These are phyloP conservation scores for Axea sp. DNA, from an alignment of 2,888 invertebrate species.

Conservation along the genomic window DNA sequence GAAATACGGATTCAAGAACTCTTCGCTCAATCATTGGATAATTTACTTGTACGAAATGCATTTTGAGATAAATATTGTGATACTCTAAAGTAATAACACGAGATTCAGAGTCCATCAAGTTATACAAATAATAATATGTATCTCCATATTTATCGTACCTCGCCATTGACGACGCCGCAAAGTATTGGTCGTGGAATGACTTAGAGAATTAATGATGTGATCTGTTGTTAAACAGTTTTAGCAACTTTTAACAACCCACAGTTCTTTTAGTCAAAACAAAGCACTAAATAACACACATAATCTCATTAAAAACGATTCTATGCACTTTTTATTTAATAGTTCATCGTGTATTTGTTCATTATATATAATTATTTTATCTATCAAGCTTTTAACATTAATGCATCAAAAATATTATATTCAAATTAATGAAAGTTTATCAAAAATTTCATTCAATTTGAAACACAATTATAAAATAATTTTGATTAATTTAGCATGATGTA, in stretches of 20 bases:
- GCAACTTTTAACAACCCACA: constrained; percentile 29
- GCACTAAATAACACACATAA: too few relatives aligned
- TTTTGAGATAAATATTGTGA: neutral
- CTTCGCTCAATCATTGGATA: neutral
- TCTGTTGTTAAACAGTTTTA: constrained; percentile 37
- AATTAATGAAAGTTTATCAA: too few relatives aligned
- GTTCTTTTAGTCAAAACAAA: constrained; percentile 30
- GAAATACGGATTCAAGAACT: too few relatives aligned
- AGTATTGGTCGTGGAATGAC: constrained; percentile 32
- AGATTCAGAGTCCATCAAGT: constrained; percentile 6
- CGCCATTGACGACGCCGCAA: constrained; percentile 30
- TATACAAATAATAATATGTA: constrained; percentile 20
- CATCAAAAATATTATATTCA: too few relatives aligned
- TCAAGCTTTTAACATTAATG: too few relatives aligned
- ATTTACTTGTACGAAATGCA: neutral
- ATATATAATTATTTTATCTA: too few relatives aligned
- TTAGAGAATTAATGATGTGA: constrained; percentile 42
- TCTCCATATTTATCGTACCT: constrained; percentile 37
- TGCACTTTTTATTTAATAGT: too few relatives aligned
- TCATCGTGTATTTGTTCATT: too few relatives aligned
- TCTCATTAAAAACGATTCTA: too few relatives aligned
- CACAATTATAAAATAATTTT: too few relatives aligned
- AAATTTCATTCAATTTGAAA: too few relatives aligned
- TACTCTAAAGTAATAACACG: neutral
- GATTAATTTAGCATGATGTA: too few relatives aligned